Conservation (phyloP, 2,797 vertebrate species). For the Carcharodon carcharias region DNA sequence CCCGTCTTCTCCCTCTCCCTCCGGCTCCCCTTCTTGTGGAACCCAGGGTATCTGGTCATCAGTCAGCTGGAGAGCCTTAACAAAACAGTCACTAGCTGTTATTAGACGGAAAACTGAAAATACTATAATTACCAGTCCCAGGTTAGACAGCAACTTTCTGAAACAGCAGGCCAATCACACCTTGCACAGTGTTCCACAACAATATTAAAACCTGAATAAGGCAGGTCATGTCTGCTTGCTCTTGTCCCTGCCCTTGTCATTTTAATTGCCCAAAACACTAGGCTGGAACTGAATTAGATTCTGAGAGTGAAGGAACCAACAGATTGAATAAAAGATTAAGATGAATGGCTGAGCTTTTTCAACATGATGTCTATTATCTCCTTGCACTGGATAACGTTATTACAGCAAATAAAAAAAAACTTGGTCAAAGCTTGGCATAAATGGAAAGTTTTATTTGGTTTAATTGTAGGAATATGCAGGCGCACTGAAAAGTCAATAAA, state of each 20-base stretch:
- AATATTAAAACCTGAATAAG: constrained; percentile 66
- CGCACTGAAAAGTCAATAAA: constrained; percentile 88
- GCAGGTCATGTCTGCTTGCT: constrained; percentile 50
- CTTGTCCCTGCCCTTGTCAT: constrained; percentile 44
- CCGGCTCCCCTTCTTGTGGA: background rate
- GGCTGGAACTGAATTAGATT: constrained; percentile 44
- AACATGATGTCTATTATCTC: constrained; percentile 63
- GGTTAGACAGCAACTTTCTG: background rate
- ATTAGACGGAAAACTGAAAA: background rate
- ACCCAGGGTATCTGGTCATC: background rate
- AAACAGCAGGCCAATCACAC: background rate
- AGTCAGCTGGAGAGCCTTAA: background rate
- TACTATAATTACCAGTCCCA: background rate
- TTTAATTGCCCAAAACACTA: constrained; percentile 48
- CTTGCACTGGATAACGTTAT: constrained; percentile 72
- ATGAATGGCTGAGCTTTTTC: constrained; percentile 48
- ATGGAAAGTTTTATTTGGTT: constrained; percentile 76
- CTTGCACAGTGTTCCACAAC: constrained; percentile 61
- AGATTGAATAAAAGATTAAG: constrained; percentile 44
- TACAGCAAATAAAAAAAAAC: constrained; percentile 54
- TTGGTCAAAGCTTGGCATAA: constrained; percentile 74
- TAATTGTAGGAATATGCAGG: constrained; percentile 84
- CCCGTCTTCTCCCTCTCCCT: constrained; percentile 41
- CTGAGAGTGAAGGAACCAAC: constrained; percentile 44
- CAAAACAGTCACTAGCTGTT: background rate